Conservation (phyloP, 2,113 vertebrate species). For the Mesembrinibis cayennensis region DNA sequence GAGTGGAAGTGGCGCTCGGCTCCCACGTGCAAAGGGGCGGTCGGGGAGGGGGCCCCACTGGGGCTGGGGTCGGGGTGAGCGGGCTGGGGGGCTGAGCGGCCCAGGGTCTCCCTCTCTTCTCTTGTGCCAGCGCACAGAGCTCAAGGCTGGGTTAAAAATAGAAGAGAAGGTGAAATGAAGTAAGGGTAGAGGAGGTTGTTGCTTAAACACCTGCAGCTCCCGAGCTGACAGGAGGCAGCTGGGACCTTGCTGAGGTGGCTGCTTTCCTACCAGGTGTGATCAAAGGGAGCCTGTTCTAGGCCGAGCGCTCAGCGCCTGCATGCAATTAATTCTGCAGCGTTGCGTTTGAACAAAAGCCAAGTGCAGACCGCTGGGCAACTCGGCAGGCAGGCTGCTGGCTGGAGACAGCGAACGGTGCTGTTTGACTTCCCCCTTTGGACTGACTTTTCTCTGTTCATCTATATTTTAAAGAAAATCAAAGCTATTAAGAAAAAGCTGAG, state of each 20-base stretch:
- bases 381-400: neutral
- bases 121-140: accelerated
- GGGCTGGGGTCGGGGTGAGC: neutral
- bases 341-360: neutral
- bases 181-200: neutral
- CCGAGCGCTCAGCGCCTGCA: neutral
- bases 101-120: neutral
- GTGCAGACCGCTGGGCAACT: neutral
- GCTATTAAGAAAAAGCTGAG: slow-evolving; percentile 93
- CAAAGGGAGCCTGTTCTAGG: neutral
- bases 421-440: neutral
- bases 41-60: neutral
- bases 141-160: neutral
- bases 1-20: neutral
- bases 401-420: accelerated
- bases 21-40: accelerated
- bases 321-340: neutral
- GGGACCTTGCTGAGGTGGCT: slow-evolving; percentile 26
- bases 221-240: neutral
- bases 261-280: neutral
- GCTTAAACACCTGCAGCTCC: neutral
- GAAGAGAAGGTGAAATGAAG: neutral
- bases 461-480: slow-evolving; percentile 86
- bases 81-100: neutral
- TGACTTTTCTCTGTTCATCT: neutral